Base-by-base conservation (phyloP, 2,888 invertebrate species). In the Lymantria monacha region DNA sequence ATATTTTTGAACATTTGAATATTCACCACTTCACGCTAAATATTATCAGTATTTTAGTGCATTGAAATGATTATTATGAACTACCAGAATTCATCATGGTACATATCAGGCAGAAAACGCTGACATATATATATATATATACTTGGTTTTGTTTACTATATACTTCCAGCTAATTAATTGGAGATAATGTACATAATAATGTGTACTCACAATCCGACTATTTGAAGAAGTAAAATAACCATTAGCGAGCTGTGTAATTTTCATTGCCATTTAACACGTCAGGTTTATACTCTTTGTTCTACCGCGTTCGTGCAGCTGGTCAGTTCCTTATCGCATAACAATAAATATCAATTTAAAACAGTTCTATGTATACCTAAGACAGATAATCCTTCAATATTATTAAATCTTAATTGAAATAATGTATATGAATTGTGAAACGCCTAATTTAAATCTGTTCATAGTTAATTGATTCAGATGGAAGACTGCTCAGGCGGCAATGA, bases 211-310 rank as follows among this genome's bases (percentile, higher is more conserved):
- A 79, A 82, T 72, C 71, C 73, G 69, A 66, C 79, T 73, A 66
- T 58, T 70, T 72, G 60, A 69, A 72, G 77, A 76, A 72, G 74
- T 58, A 66, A 64, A 66, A 65, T 62, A 62, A 68, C 67, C 63
- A 68, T 72, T 73, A 70, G 61, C 65, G 63, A 60, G 59, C 69
- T 69, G 70, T 74, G 68, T 70, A 69, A 79, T 81, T 83, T 76
- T 76, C 80, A 74, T 75, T 74, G 73, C 79, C 51, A 75, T 81
- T 78, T 73, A 71, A 84, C 74, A 66, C 66, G 80, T 78, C 71
- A 74, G 81, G 72, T 74, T 84, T 81, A 81, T 79, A 81, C 65
- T 80, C 88, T 89, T 89, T 90, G 89, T 89, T 85, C 79, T 64
- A 66, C 77, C 71, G 76, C 76, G 63, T 59, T 72, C 76, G 78